Conservation (phyloP, 1,140 invertebrate species). For the Phymastichus coffea region DNA sequence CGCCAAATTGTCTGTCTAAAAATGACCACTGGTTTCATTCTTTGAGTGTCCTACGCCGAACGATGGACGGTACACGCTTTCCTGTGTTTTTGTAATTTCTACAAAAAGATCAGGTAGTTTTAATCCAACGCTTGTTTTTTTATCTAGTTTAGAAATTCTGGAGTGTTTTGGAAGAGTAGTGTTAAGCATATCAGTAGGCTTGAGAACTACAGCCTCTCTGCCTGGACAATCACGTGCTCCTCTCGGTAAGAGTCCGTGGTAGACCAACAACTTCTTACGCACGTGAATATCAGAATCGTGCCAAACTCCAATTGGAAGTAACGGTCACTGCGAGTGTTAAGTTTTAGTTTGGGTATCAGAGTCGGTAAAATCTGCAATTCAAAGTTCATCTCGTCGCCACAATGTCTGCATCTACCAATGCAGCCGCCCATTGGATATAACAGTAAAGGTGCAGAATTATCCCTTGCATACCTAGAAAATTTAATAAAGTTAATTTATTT, state of each 20-base stretch:
- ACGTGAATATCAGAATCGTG: conserved; percentile 78
- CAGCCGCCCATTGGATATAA: conserved; percentile 62
- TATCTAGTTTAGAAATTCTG: conserved; percentile 9
- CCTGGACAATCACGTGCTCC: conserved; percentile 76
- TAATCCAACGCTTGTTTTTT: background rate
- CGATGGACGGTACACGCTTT: conserved; percentile 46
- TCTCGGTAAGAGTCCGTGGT: conserved; percentile 65
- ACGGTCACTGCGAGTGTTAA: conserved; percentile 58
- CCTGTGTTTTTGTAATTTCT: conserved; percentile 15
- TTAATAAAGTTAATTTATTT: conserved; percentile 5
- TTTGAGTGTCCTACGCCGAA: conserved; percentile 32
- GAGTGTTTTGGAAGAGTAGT: background rate
- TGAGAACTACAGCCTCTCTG: conserved; percentile 64
- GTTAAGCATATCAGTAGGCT: too few species aligned
- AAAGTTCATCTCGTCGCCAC: conserved; percentile 70
- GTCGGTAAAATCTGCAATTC: conserved; percentile 81
- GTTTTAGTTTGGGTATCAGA: conserved; percentile 68
- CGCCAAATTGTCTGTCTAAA: too few species aligned
- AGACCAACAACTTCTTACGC: conserved; percentile 80
- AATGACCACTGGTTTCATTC: too few species aligned
- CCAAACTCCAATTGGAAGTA: conserved; percentile 72
- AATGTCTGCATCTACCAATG: conserved; percentile 66
- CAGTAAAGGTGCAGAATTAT: conserved; percentile 64
- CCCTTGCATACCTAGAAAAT: conserved; percentile 66
- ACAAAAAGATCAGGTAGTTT: conserved; percentile 29